These are phyloP conservation scores for Brienomyrus brachyistius DNA, from an alignment of 2,113 vertebrate species.

Conservation along the genomic window DNA sequence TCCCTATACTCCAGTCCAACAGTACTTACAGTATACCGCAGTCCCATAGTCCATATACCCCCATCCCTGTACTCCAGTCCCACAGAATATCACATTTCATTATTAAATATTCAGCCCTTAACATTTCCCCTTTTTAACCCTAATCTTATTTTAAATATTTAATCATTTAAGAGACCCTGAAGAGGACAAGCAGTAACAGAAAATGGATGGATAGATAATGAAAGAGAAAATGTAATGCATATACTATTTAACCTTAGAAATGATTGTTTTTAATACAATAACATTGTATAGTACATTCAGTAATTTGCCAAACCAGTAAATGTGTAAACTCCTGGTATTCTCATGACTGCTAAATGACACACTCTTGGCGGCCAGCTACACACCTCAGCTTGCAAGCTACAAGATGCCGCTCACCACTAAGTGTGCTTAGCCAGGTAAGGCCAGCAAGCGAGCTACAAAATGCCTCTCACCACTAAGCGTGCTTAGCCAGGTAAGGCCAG, in stretches of 20 bases:
- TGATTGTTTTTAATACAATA: background rate
- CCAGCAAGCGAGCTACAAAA: rapidly evolving
- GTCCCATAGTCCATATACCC: too few relatives aligned
- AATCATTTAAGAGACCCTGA: background rate
- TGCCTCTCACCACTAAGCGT: background rate
- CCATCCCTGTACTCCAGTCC: too few relatives aligned
- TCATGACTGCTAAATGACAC: background rate
- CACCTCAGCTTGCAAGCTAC: background rate
- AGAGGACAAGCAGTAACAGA: background rate
- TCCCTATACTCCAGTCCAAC: too few relatives aligned
- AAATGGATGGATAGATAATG: background rate
- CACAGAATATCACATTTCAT: background rate
- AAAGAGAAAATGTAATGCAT: background rate
- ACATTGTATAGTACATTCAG: background rate
- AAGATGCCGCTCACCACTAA: background rate
- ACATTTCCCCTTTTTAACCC: background rate
- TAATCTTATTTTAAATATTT: background rate
- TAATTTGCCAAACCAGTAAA: background rate
- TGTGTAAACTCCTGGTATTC: background rate
- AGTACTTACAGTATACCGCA: too few relatives aligned
- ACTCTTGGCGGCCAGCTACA: background rate
- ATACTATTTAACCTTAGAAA: background rate
- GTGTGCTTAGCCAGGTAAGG: background rate
- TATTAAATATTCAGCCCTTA: background rate
- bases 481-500: background rate